phyloP scores from a whole-genome alignment of 1,140 invertebrate genomes.

The Acromyrmex charruanus region DNA sequence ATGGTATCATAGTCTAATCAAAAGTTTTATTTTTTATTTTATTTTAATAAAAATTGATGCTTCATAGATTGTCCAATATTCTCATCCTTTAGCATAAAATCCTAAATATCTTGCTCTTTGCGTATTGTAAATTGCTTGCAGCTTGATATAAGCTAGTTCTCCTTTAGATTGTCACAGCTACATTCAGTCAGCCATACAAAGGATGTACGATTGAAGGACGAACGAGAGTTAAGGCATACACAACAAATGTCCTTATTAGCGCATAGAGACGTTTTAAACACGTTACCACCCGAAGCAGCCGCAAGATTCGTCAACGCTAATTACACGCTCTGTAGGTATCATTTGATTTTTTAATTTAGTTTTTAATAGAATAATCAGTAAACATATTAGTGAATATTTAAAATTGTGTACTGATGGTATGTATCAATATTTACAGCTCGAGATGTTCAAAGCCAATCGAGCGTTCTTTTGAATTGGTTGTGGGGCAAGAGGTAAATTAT shows the following conservation, averaged over 20 bases:
- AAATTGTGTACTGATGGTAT: background rate
- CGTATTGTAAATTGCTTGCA: slow-evolving; percentile 42
- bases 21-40: slow-evolving; percentile 26
- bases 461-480: slow-evolving; percentile 92
- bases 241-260: slow-evolving; percentile 91
- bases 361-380: background rate
- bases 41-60: slow-evolving; percentile 18
- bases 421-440: slow-evolving; percentile 88
- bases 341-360: background rate
- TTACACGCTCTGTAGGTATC: slow-evolving; percentile 90
- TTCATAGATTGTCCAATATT: slow-evolving; percentile 10
- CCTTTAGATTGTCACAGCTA: slow-evolving; percentile 90
- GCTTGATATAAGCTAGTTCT: slow-evolving; percentile 83
- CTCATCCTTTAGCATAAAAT: background rate
- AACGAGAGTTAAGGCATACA: slow-evolving; percentile 90
- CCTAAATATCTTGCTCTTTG: background rate
- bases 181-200: slow-evolving; percentile 91
- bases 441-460: slow-evolving; percentile 91
- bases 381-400: background rate
- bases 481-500: slow-evolving; percentile 88
- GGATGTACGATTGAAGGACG: slow-evolving; percentile 91
- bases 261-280: slow-evolving; percentile 89
- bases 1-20: background rate
- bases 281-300: slow-evolving; percentile 89
- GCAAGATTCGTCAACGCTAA: slow-evolving; percentile 90